Evolutionary conservation across 2,113 vertebrate species (phyloP).

Genomic region (Elachura formosa): DNA sequence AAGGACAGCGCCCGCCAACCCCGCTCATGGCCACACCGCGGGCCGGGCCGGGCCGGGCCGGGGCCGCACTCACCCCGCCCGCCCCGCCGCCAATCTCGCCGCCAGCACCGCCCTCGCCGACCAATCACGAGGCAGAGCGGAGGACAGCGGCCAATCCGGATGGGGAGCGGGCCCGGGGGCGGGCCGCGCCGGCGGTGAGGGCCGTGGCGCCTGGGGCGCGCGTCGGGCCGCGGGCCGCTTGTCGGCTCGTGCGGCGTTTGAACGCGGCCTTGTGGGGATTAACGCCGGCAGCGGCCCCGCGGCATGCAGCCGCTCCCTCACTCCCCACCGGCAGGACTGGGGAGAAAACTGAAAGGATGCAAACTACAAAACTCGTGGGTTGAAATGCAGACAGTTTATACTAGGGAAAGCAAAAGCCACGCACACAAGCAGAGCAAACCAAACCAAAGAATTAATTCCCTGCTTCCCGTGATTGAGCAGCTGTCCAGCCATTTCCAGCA

Average conservation of each 20-base stretch:
- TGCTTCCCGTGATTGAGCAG: too few species aligned
- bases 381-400: not conserved
- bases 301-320: not conserved
- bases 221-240: too few species aligned
- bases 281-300: too few species aligned
- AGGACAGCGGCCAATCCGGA: not conserved
- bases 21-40: not conserved
- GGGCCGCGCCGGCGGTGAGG: accelerated
- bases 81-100: not conserved
- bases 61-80: not conserved
- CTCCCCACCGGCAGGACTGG: too few species aligned
- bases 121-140: not conserved
- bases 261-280: too few species aligned
- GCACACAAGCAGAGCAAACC: not conserved
- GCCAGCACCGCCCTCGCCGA: accelerated
- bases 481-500: not conserved
- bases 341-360: not conserved
- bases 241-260: too few species aligned
- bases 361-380: not conserved
- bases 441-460: not conserved
- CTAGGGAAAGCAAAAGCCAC: not conserved
- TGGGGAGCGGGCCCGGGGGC: too few species aligned
- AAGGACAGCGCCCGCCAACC: too few species aligned
- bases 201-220: accelerated
- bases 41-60: not conserved